phyloP scores from a whole-genome alignment of 2,797 vertebrate species.

The Sciaenops ocellatus region DNA sequence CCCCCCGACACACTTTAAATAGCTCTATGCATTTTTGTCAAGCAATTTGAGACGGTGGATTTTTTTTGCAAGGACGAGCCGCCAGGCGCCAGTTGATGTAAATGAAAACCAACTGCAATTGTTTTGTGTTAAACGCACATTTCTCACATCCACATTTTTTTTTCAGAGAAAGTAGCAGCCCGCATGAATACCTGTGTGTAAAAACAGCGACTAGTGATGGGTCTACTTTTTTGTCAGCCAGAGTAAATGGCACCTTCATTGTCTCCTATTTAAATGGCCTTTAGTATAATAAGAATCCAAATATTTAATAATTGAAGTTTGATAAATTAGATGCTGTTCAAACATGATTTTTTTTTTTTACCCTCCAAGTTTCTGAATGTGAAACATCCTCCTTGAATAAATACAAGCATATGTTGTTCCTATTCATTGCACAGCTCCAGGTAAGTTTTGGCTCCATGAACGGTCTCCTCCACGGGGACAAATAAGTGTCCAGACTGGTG shows the following conservation, averaged over 20 bases:
- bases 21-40: slow-evolving; percentile 49
- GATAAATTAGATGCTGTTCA: not conserved
- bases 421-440: slow-evolving; percentile 4
- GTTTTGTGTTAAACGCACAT: slow-evolving; percentile 34
- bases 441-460: slow-evolving; percentile 1
- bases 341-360: not conserved
- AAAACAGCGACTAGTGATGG: not conserved
- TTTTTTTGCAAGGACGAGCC: slow-evolving; percentile 13
- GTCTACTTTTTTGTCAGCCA: not conserved
- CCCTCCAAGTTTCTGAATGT: not conserved
- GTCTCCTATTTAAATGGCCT: not conserved
- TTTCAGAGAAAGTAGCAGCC: not conserved
- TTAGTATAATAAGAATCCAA: not conserved
- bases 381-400: not conserved
- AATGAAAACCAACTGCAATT: slow-evolving; percentile 57
- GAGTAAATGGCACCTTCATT: not conserved
- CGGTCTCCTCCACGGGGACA: not conserved
- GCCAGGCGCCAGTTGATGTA: slow-evolving; percentile 62
- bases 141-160: slow-evolving; percentile 6
- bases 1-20: slow-evolving; percentile 27
- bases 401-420: not conserved
- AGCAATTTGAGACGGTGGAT: slow-evolving; percentile 56
- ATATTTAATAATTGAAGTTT: not conserved
- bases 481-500: slow-evolving; percentile 10
- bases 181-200: not conserved